Percentiles rank a stretch among this genome's conserved stretches.
Evolutionary conservation across 2,888 invertebrate genomes (phyloP).

Genomic region (Parnassius apollo): DNA sequence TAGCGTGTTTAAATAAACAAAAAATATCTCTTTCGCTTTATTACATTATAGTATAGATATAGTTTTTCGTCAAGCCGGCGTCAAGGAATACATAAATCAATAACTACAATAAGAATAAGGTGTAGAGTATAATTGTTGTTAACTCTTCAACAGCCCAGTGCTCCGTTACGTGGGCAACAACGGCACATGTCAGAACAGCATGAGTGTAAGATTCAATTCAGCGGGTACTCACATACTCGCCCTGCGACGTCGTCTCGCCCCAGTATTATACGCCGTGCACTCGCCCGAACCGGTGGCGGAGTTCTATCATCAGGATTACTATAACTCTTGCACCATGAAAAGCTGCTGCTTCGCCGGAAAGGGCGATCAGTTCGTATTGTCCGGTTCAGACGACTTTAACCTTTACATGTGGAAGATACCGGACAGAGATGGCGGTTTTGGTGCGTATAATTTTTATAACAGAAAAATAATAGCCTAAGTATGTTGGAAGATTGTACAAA

Average conservation of each 20-base stretch:
- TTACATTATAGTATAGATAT: too few relatives aligned
- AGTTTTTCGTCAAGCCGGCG: too few relatives aligned
- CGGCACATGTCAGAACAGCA: slow-evolving; percentile 86
- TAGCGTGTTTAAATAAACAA: too few relatives aligned
- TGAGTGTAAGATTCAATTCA: slow-evolving; percentile 95
- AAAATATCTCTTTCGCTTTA: too few relatives aligned
- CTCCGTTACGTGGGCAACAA: slow-evolving; percentile 85
- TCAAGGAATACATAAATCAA: too few relatives aligned
- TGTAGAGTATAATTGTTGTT: neutral
- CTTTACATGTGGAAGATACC: slow-evolving; percentile 96
- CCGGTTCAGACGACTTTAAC: slow-evolving; percentile 97
- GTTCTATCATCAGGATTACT: slow-evolving; percentile 95
- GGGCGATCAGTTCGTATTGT: slow-evolving; percentile 92
- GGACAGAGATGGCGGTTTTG: slow-evolving; percentile 65
- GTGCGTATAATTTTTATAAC: slow-evolving; percentile 46
- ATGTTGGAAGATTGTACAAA: too few relatives aligned
- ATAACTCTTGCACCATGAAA: slow-evolving; percentile 98
- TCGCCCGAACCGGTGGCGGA: slow-evolving; percentile 88
- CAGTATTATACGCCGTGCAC: slow-evolving; percentile 88
- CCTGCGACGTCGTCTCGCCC: slow-evolving; percentile 91
- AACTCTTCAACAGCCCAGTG: slow-evolving; percentile 77
- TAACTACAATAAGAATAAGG: too few relatives aligned
- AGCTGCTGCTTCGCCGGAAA: slow-evolving; percentile 96
- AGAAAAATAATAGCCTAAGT: too few relatives aligned
- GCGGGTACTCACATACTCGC: slow-evolving; percentile 89